phyloP scores from a whole-genome alignment of 2,797 vertebrate species.

The Anolis apletophallus region DNA sequence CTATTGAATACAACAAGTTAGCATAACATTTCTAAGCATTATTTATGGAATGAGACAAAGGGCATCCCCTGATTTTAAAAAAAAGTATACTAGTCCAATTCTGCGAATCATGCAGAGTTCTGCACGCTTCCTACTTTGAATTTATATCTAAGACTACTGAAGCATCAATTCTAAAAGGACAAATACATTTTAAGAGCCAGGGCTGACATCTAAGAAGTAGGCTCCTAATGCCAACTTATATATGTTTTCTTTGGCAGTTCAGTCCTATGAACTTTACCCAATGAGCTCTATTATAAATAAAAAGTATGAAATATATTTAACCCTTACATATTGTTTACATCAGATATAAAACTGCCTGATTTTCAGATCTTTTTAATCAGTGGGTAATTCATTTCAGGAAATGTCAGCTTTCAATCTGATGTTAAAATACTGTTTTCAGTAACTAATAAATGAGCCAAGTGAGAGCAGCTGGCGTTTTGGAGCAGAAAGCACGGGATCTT shows the following conservation, averaged over 20 bases:
- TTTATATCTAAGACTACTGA: not conserved
- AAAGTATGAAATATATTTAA: not conserved
- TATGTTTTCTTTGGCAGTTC: not conserved
- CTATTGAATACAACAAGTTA: slow-evolving; percentile 76
- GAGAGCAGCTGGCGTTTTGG: no score
- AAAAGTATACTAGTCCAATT: not conserved
- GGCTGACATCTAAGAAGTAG: not conserved
- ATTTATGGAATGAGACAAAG: not conserved
- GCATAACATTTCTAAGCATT: not conserved
- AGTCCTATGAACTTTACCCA: not conserved
- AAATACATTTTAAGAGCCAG: not conserved
- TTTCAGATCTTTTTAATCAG: not conserved
- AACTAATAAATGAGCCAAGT: not conserved
- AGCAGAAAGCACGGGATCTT: no score
- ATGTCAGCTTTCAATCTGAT: not conserved
- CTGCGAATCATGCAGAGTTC: not conserved
- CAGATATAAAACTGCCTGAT: not conserved
- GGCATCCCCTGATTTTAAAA: not conserved
- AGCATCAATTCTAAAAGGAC: not conserved
- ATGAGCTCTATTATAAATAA: not conserved
- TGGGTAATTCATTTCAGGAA: not conserved
- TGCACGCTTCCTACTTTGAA: not conserved
- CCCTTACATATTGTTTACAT: not conserved
- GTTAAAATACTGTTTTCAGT: not conserved
- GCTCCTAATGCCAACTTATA: not conserved